Evolutionary conservation across 2,797 vertebrate species (phyloP), one percentile per base, ranked within the genome.

Genomic region (Limosa lapponica): DNA sequence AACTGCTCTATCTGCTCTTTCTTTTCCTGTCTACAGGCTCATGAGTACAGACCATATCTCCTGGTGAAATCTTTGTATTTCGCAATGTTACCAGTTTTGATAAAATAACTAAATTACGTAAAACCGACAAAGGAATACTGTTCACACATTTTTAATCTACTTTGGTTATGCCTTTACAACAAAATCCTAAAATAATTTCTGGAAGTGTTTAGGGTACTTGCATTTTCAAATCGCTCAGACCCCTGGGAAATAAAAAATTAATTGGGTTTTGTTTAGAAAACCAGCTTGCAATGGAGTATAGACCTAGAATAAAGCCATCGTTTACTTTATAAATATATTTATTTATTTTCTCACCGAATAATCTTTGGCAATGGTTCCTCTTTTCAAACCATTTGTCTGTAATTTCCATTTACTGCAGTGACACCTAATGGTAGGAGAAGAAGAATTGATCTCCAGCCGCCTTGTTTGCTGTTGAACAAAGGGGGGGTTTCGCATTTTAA

Each of bases 351-450:
- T 92, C 71, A 32, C 32, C 48, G 81, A 89, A 82, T 43, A 87
- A 87, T 87, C 91, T 95, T 90, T 87, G 87, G 82, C 54, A 48
- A 52, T 37, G 32, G 37, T 73, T 92, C n/a, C 70, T 82, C 91
- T 85, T 96, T 96, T 89, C 83, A 92, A 91, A 80, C 37, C 61
- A 69, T 96, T 97, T 93, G 82, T 95, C 90, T 87, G 86, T 82
- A 57, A 95, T 97, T 97, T 96, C 95, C 82, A 96, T 94, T 97
- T 97, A 77, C 95, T 95, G 95, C 95, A 96, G 96, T 97, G 97
- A 97, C 97, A 97, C 95, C 97, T 96, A 97, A 97, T 87, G 96
- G 96, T 89, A 72, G 82, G 61, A 92, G 84, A 93, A 77, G 96
- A 96, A 92, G 95, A 97, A 96, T 94, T 85, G 94, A 82, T 96